Evolutionary conservation across 2,113 vertebrate species (phyloP).

Genomic region (Propithecus coquereli): DNA sequence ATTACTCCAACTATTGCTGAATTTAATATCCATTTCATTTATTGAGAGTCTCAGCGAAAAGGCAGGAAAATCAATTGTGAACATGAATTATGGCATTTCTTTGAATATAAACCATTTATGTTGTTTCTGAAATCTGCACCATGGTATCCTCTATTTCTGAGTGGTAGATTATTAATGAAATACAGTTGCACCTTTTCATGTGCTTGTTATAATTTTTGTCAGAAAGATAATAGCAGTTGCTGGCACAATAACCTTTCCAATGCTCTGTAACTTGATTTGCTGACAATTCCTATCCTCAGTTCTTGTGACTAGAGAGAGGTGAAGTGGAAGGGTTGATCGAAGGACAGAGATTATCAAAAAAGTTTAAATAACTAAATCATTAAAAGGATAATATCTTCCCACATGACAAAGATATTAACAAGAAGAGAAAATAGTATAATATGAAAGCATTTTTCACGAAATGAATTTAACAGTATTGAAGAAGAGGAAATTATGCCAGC

Average conservation of each 20-base stretch:
- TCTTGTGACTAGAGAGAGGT: neutral
- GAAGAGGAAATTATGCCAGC: neutral
- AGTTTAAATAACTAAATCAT: slow-evolving; percentile 62
- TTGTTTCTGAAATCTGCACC: slow-evolving; percentile 54
- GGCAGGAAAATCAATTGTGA: slow-evolving; percentile 59
- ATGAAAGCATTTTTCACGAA: slow-evolving; percentile 35
- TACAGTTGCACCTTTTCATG: slow-evolving; percentile 20
- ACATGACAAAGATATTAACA: slow-evolving; percentile 44
- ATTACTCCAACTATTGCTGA: neutral
- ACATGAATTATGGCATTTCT: slow-evolving; percentile 54
- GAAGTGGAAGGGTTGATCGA: slow-evolving; percentile 7
- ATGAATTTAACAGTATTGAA: slow-evolving; percentile 26
- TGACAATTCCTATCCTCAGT: slow-evolving; percentile 35
- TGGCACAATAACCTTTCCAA: slow-evolving; percentile 50
- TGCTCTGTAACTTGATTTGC: slow-evolving; percentile 50
- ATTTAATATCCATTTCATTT: slow-evolving; percentile 55
- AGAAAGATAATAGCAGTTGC: slow-evolving; percentile 60
- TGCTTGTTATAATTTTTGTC: slow-evolving; percentile 67
- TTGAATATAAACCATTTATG: slow-evolving; percentile 48
- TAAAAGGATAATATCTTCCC: slow-evolving; percentile 28
- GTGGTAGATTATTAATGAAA: slow-evolving; percentile 56
- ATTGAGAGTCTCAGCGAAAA: slow-evolving; percentile 65
- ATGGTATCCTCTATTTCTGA: slow-evolving; percentile 31
- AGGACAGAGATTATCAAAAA: slow-evolving; percentile 53
- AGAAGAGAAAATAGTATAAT: slow-evolving; percentile 34